A percentile compares a stretch with the other conserved stretches of the same genome.
These are phyloP conservation scores for Smutsia temminckii DNA, from an alignment of 2,797 vertebrate genomes.

Conservation along the genomic window DNA sequence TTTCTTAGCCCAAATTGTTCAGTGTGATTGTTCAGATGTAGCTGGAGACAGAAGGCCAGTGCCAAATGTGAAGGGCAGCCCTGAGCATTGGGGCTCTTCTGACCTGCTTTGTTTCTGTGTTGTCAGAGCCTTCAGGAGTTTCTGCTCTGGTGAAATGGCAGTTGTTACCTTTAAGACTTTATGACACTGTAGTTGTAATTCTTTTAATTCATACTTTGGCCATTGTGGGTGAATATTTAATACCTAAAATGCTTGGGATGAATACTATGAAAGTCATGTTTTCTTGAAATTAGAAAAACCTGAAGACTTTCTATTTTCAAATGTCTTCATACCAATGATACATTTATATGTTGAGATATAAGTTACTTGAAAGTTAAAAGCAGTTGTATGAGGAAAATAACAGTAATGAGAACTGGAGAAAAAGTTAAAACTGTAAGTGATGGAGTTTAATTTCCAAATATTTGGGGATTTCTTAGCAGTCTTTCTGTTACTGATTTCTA, in stretches of 20 bases:
- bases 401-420: not conserved
- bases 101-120: not conserved
- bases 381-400: not conserved
- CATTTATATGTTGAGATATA: not conserved
- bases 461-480: not conserved
- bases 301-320: not conserved
- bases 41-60: too few species aligned
- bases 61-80: fast-evolving
- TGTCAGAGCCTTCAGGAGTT: fast-evolving
- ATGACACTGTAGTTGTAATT: not conserved
- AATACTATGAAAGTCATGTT: not conserved
- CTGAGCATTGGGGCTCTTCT: fast-evolving
- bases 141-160: not conserved
- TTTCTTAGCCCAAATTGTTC: too few species aligned
- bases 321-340: not conserved
- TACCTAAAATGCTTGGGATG: not conserved
- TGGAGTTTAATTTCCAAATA: not conserved
- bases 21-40: fast-evolving
- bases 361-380: conserved; percentile 13
- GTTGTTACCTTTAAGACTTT: not conserved
- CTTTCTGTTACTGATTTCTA: not conserved
- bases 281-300: not conserved
- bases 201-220: not conserved
- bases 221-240: not conserved
- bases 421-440: not conserved